Conservation (phyloP, 2,888 invertebrate species). For the Ophion costatus region DNA sequence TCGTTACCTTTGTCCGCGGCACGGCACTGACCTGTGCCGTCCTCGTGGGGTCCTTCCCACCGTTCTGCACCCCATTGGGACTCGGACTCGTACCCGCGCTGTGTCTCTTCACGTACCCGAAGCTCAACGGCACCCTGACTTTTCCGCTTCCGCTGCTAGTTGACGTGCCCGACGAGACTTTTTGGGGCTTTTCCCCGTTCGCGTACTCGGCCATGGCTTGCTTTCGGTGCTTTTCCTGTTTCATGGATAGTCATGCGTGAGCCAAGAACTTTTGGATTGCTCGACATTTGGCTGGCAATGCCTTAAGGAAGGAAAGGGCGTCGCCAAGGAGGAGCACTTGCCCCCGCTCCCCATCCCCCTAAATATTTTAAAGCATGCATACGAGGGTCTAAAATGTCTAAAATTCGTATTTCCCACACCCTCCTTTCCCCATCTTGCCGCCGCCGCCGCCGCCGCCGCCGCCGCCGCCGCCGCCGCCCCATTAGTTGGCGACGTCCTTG, state of each 20-base stretch:
- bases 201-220: slow-evolving; percentile 81
- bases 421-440: too few relatives aligned
- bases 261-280: too few relatives aligned
- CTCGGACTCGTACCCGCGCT: slow-evolving; percentile 85
- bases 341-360: too few relatives aligned
- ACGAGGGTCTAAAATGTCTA: too few relatives aligned
- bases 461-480: too few relatives aligned
- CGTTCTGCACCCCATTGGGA: slow-evolving; percentile 83
- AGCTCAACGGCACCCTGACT: slow-evolving; percentile 90
- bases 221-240: slow-evolving; percentile 80
- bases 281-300: too few relatives aligned
- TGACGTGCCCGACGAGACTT: slow-evolving; percentile 81
- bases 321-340: too few relatives aligned
- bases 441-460: too few relatives aligned
- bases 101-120: slow-evolving; percentile 92
- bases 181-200: slow-evolving; percentile 80
- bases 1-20: slow-evolving; percentile 89
- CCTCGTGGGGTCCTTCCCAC: slow-evolving; percentile 83
- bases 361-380: too few relatives aligned
- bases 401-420: too few relatives aligned
- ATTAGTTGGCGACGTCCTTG: background rate
- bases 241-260: background rate
- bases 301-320: too few relatives aligned
- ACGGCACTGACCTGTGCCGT: slow-evolving; percentile 94
- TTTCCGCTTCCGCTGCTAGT: slow-evolving; percentile 85